These are phyloP conservation scores for Diogma glabrata DNA, from an alignment of 2,888 invertebrate species.

Conservation along the genomic window DNA sequence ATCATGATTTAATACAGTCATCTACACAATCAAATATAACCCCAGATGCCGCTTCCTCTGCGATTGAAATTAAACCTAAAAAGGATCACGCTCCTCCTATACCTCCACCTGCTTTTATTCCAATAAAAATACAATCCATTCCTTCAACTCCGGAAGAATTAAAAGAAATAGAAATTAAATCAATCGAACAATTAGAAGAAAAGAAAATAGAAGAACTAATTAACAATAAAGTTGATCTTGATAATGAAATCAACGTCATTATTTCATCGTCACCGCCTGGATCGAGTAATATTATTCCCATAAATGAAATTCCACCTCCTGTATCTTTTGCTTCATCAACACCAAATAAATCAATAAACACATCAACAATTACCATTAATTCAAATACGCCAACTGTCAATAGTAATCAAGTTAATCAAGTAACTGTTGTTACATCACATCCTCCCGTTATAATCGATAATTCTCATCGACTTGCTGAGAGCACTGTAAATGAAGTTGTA, in stretches of 20 bases:
- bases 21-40: not conserved
- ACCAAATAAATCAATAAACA: conserved; percentile 28
- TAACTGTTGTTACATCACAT: conserved; percentile 70
- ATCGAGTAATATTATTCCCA: conserved; percentile 5
- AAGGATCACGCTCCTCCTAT: conserved; percentile 3
- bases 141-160: conserved; percentile 15
- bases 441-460: conserved; percentile 65
- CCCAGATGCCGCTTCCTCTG: too few species aligned
- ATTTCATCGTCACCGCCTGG: not conserved
- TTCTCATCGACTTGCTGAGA: conserved; percentile 30
- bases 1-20: not conserved
- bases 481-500: conserved; percentile 52
- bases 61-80: conserved; percentile 4
- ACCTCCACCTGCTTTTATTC: conserved; percentile 14
- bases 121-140: conserved; percentile 13
- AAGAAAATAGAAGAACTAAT: conserved; percentile 13
- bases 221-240: too few species aligned
- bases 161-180: not conserved
- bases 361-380: conserved; percentile 34
- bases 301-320: conserved; percentile 23
- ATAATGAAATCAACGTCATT: not conserved
- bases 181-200: not conserved
- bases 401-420: conserved; percentile 46
- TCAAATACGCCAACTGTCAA: conserved; percentile 25
- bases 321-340: conserved; percentile 19